phyloP scores from a whole-genome alignment of 2,797 vertebrate species.

The Menidia menidia region DNA sequence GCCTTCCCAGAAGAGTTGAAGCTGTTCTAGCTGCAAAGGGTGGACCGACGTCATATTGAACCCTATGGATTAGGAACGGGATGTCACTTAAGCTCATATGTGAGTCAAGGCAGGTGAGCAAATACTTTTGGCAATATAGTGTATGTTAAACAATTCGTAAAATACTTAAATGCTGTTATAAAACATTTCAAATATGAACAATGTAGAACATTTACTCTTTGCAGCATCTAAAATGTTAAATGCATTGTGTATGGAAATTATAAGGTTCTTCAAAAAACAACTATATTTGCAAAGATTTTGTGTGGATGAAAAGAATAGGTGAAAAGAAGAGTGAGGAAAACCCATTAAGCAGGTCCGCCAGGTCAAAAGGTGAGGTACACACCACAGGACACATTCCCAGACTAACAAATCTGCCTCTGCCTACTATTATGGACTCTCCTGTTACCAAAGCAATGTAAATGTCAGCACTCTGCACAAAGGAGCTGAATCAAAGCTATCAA shows the following conservation, averaged over 20 bases:
- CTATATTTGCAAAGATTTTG: neutral
- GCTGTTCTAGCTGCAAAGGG: too few relatives aligned
- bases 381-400: conserved; percentile 65
- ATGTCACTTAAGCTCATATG: too few relatives aligned
- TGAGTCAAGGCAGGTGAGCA: too few relatives aligned
- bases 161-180: too few relatives aligned
- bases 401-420: conserved; percentile 37
- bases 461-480: conserved; percentile 47
- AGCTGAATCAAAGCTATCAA: conserved; percentile 25
- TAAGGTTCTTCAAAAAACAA: neutral
- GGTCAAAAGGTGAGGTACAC: conserved; percentile 63
- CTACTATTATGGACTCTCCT: conserved; percentile 10
- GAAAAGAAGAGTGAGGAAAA: conserved; percentile 15
- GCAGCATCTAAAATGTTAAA: neutral
- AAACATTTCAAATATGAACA: neutral
- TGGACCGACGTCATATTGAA: too few relatives aligned
- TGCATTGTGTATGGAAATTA: neutral
- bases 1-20: too few relatives aligned
- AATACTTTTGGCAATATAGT: too few relatives aligned
- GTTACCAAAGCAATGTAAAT: conserved; percentile 65
- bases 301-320: neutral
- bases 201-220: neutral
- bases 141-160: too few relatives aligned
- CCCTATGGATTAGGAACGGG: too few relatives aligned
- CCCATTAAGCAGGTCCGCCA: conserved; percentile 28